These are phyloP conservation scores for Macropodus opercularis DNA, from an alignment of 2,797 vertebrate species.

Conservation along the genomic window DNA sequence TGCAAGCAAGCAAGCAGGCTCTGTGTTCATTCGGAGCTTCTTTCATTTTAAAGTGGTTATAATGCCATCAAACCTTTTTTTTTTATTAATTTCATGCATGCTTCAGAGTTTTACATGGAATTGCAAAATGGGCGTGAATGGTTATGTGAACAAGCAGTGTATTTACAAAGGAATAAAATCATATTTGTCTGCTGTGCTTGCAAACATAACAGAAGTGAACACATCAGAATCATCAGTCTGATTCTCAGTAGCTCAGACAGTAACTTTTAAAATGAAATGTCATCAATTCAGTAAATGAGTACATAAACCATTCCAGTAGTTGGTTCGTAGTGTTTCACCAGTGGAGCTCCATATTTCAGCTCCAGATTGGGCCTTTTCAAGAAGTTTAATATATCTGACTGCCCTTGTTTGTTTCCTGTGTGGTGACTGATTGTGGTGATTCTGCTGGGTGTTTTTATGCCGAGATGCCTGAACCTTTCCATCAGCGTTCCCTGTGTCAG, in stretches of 20 bases:
- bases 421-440: conserved; percentile 68
- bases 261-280: conserved; percentile 44
- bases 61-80: no score
- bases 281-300: conserved; percentile 54
- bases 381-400: conserved; percentile 66
- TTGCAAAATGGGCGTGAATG: neutral
- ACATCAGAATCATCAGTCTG: conserved; percentile 31
- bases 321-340: conserved; percentile 50
- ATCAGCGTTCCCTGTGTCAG: conserved; percentile 72
- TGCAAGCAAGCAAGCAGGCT: no score
- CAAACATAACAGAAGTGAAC: neutral
- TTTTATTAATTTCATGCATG: neutral
- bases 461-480: conserved; percentile 69
- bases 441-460: conserved; percentile 67
- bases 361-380: conserved; percentile 50
- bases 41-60: no score
- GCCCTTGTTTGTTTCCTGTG: conserved; percentile 63
- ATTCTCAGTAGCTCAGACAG: conserved; percentile 23
- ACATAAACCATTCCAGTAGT: conserved; percentile 37
- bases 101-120: neutral
- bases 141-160: neutral
- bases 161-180: neutral
- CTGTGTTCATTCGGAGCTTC: no score
- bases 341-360: conserved; percentile 44
- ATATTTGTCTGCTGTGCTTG: neutral